Evolutionary conservation across 2,888 invertebrate species (phyloP).

Genomic region (Hipparchia sbordonii): DNA sequence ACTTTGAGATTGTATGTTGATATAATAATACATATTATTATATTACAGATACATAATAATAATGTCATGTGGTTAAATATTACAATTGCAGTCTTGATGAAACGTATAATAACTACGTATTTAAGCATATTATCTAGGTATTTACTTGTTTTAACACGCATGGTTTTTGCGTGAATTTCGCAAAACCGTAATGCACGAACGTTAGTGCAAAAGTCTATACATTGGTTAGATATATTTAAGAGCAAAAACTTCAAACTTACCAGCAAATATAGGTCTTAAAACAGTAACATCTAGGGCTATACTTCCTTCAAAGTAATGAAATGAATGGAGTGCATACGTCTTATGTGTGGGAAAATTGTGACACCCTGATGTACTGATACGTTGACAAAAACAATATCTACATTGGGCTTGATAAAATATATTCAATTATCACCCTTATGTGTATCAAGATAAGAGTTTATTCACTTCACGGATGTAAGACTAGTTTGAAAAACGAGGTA

Average conservation of each 20-base stretch:
- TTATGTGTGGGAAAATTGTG: conserved; percentile 34
- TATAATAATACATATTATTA: no score
- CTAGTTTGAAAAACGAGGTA: neutral
- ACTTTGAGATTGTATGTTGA: neutral
- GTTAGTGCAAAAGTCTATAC: neutral
- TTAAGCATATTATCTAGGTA: neutral
- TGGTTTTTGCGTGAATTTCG: conserved; percentile 2
- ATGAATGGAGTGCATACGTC: neutral
- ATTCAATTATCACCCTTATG: neutral
- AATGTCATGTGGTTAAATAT: neutral
- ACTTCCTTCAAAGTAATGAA: neutral
- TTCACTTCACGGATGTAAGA: neutral
- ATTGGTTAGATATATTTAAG: neutral
- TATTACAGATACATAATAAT: no score
- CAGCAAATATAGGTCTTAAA: neutral
- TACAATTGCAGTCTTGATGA: neutral
- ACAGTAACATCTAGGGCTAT: no score
- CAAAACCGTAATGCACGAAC: neutral
- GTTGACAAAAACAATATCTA: conserved; percentile 2
- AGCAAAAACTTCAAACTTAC: neutral
- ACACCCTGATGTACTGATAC: conserved; percentile 28
- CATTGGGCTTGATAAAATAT: neutral
- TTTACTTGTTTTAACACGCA: neutral
- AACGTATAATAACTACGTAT: neutral
- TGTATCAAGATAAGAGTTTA: neutral